phyloP scores from a whole-genome alignment of 1,140 invertebrate genomes.

The Heterodera schachtii region DNA sequence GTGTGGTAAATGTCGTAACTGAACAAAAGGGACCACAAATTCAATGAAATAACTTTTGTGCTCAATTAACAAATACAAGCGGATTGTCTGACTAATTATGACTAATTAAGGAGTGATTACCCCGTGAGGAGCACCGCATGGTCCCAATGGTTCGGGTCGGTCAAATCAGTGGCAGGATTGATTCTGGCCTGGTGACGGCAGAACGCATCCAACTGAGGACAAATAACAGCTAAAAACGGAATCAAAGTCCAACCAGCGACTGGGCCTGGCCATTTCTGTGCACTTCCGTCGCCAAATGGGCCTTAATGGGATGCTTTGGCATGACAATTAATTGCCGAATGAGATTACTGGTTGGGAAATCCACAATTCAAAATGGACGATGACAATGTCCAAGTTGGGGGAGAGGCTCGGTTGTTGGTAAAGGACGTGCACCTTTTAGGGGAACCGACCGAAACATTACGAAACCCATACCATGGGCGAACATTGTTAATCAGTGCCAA shows the following conservation, averaged over 20 bases:
- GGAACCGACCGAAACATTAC: background rate
- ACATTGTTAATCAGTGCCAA: constrained; percentile 64
- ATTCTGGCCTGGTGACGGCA: constrained; percentile 63
- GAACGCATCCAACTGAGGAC: constrained; percentile 50
- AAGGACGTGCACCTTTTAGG: constrained; percentile 51
- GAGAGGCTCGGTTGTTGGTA: constrained; percentile 64
- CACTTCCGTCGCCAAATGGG: constrained; percentile 51
- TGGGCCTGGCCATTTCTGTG: constrained; percentile 66
- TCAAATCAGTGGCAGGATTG: constrained; percentile 65
- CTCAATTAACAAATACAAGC: too few species aligned
- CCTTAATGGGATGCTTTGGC: constrained; percentile 24
- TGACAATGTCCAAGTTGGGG: constrained; percentile 65
- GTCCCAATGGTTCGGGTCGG: constrained; percentile 68
- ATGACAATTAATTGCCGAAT: constrained; percentile 5
- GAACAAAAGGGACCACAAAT: constrained; percentile 24
- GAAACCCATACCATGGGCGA: background rate
- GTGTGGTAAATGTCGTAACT: constrained; percentile 66
- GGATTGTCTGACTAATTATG: background rate
- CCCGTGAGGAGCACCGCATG: constrained; percentile 70
- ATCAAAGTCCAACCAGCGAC: constrained; percentile 41
- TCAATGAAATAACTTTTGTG: too few species aligned
- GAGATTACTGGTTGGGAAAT: constrained; percentile 56
- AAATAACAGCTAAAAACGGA: background rate
- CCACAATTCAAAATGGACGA: constrained; percentile 65
- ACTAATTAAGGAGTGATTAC: constrained; percentile 45